These are phyloP conservation scores for Aspidiotus destructor DNA, from an alignment of 2,888 invertebrate species.

Conservation along the genomic window DNA sequence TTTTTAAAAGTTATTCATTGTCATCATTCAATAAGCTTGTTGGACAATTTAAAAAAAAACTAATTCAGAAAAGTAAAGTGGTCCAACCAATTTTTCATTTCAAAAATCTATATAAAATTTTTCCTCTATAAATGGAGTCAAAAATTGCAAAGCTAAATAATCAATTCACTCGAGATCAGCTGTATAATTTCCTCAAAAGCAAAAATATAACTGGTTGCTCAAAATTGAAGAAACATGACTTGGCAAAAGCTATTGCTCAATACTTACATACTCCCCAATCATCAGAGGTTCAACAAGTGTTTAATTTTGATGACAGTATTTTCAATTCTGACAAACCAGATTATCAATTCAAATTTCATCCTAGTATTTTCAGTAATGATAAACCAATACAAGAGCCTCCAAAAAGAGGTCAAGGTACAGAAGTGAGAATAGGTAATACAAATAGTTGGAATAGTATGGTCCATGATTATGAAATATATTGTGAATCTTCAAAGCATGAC, in stretches of 20 bases:
- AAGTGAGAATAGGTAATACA: too few relatives aligned
- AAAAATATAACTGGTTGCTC: neutral
- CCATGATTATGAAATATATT: too few relatives aligned
- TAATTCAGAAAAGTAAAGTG: slow-evolving; percentile 1
- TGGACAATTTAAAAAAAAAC: neutral
- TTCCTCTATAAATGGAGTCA: slow-evolving; percentile 1
- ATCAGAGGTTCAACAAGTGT: neutral
- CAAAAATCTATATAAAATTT: neutral
- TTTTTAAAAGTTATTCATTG: too few relatives aligned
- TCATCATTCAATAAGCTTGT: too few relatives aligned
- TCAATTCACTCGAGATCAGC: neutral
- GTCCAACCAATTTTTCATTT: slow-evolving; percentile 2
- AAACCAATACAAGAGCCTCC: too few relatives aligned
- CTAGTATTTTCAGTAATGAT: slow-evolving; percentile 7
- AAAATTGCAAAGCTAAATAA: slow-evolving; percentile 5
- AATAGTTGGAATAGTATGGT: too few relatives aligned
- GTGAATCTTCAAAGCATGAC: too few relatives aligned
- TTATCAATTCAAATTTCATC: slow-evolving; percentile 5
- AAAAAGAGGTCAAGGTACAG: too few relatives aligned
- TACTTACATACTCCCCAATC: neutral
- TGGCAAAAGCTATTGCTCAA: slow-evolving; percentile 4
- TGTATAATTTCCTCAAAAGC: neutral
- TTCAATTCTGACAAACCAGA: neutral
- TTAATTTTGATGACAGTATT: slow-evolving; percentile 7
- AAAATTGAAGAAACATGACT: slow-evolving; percentile 7